phyloP scores from a whole-genome alignment of 92 coral and sea anemone genomes.

The Zoanthus sansibaricus region DNA sequence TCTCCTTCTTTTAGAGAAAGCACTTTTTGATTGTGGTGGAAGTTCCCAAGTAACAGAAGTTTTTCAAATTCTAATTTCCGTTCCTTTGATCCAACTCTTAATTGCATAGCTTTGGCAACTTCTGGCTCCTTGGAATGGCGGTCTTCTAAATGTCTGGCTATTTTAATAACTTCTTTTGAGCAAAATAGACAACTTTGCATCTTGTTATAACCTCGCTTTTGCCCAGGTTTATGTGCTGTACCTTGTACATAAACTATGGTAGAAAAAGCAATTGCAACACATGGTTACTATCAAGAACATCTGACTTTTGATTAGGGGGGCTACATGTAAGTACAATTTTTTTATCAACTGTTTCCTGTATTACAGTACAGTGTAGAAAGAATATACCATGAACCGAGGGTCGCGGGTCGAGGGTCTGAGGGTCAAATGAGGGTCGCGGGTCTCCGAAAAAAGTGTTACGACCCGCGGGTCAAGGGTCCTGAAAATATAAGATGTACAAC shows the following conservation, averaged over 20 bases:
- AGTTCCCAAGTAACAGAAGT: constrained; percentile 51
- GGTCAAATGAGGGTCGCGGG: no score
- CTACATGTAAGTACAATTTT: no score
- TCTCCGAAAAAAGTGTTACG: no score
- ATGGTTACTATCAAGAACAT: no score
- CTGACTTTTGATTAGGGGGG: no score
- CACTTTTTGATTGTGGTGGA: constrained; percentile 58
- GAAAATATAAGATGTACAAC: no score
- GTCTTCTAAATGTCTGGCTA: constrained; percentile 52
- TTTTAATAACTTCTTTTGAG: constrained; percentile 25
- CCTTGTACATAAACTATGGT: constrained; percentile 13
- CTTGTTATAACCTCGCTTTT: no score
- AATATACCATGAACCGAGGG: no score
- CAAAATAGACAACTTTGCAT: constrained; percentile 26
- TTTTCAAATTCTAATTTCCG: constrained; percentile 40
- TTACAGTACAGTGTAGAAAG: no score
- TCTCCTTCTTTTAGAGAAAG: constrained; percentile 49
- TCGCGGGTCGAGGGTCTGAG: no score
- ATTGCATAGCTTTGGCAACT: constrained; percentile 39
- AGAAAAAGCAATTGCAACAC: background rate
- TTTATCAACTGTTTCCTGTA: no score
- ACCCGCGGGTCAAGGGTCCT: no score
- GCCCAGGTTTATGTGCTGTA: background rate
- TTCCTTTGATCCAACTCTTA: background rate
- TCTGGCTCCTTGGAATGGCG: constrained; percentile 50